Evolutionary conservation across 2,797 vertebrate species (phyloP).

Genomic region (Poeciliopsis paucimaculata): DNA sequence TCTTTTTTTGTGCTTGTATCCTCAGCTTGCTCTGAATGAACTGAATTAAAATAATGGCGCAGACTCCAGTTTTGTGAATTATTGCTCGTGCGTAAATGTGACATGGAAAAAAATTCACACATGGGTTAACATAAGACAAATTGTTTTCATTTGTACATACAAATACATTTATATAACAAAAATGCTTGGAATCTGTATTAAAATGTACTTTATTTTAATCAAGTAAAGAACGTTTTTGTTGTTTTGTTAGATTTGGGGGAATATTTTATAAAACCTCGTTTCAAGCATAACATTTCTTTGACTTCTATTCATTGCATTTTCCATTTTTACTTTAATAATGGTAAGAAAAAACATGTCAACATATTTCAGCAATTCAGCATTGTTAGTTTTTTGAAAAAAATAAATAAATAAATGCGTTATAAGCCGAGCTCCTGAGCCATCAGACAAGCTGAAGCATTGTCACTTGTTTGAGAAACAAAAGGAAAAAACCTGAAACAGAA

Average conservation of each 20-base stretch:
- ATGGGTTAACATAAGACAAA: neutral
- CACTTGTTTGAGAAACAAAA: neutral
- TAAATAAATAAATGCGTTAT: neutral
- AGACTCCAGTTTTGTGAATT: constrained; percentile 26
- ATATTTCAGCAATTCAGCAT: neutral
- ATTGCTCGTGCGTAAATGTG: neutral
- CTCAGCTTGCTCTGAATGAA: constrained; percentile 91
- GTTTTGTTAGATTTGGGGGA: neutral
- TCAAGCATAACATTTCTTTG: neutral
- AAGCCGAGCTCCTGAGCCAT: neutral
- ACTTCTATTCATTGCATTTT: neutral
- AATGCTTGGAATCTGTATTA: neutral
- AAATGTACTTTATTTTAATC: neutral
- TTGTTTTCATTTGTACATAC: neutral
- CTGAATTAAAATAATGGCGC: constrained; percentile 87
- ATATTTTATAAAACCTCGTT: neutral
- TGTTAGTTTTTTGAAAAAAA: neutral
- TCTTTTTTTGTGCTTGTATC: constrained; percentile 86
- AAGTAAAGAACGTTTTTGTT: neutral
- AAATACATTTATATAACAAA: neutral
- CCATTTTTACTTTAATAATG: neutral
- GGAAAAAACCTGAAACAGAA: constrained; percentile 5
- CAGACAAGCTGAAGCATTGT: neutral
- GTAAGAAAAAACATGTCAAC: neutral
- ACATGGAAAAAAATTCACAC: neutral